Conservation (phyloP, 2,797 vertebrate species). For the Oryzias dopingdopingensis region DNA sequence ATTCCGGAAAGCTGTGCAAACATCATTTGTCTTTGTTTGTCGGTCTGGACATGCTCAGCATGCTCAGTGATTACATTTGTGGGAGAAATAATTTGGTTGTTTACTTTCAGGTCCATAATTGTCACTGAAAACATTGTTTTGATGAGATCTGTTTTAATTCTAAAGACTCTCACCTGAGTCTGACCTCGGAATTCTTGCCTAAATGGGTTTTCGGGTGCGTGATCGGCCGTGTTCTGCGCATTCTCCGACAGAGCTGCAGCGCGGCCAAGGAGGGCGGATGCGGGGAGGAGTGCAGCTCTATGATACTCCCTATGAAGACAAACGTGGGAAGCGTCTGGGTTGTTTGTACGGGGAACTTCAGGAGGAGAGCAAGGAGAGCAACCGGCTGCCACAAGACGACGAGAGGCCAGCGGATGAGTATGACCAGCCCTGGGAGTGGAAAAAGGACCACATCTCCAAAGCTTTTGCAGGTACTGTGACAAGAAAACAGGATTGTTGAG, state of each 20-base stretch:
- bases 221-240: conserved; percentile 13
- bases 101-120: too few species aligned
- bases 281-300: conserved; percentile 83
- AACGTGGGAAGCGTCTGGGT: conserved; percentile 47
- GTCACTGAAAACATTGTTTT: too few species aligned
- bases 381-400: conserved; percentile 86
- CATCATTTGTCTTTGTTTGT: conserved; percentile 60
- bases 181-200: neutral
- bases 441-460: conserved; percentile 91
- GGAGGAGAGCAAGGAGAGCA: conserved; percentile 77
- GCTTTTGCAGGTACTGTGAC: conserved; percentile 85
- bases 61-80: conserved; percentile 29
- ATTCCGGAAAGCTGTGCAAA: conserved; percentile 72
- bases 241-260: conserved; percentile 72
- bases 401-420: conserved; percentile 92
- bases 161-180: too few species aligned
- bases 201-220: neutral
- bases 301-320: conserved; percentile 89
- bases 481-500: too few species aligned
- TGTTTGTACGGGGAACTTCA: conserved; percentile 46
- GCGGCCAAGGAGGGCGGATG: conserved; percentile 49
- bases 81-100: too few species aligned
- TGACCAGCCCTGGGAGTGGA: conserved; percentile 97
- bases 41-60: conserved; percentile 68
- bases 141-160: too few species aligned